Percentiles rank a stretch among this genome's conserved stretches.
Conservation (phyloP, 2,113 vertebrate genomes). For the Mirza zaza region DNA sequence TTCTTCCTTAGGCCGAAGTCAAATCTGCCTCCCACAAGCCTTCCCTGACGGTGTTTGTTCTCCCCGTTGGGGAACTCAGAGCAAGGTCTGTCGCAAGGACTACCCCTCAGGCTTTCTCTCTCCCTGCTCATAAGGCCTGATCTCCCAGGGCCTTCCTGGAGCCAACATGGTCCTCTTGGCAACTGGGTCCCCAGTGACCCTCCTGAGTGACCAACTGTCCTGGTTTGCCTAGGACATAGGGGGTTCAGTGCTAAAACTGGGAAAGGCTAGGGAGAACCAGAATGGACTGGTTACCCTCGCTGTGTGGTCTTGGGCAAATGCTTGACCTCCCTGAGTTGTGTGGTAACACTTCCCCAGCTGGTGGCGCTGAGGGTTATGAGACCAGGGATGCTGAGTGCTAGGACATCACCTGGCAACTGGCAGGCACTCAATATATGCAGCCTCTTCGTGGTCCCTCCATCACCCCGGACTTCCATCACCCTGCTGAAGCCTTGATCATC, state of each 20-base stretch:
- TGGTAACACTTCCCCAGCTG: background rate
- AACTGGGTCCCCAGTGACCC: background rate
- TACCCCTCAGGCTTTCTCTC: background rate
- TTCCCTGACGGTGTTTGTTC: background rate
- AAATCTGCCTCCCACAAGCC: background rate
- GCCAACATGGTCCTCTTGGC: background rate
- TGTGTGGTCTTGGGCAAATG: background rate
- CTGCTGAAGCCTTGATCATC: background rate
- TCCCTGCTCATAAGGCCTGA: no score
- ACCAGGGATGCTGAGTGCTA: background rate
- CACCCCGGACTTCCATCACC: background rate
- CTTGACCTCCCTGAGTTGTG: background rate
- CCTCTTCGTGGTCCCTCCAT: background rate
- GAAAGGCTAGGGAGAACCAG: background rate
- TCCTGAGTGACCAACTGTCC: background rate
- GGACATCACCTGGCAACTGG: background rate
- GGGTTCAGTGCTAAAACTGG: background rate
- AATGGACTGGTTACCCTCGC: background rate
- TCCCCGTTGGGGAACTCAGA: background rate
- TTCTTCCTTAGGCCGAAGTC: background rate
- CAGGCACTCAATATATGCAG: background rate
- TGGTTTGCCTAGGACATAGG: background rate
- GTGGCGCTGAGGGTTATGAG: background rate
- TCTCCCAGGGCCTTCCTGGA: background rate
- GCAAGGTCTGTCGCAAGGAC: background rate